These are phyloP conservation scores for Panorpa germanica DNA, from an alignment of 2,888 invertebrate species.

Conservation along the genomic window DNA sequence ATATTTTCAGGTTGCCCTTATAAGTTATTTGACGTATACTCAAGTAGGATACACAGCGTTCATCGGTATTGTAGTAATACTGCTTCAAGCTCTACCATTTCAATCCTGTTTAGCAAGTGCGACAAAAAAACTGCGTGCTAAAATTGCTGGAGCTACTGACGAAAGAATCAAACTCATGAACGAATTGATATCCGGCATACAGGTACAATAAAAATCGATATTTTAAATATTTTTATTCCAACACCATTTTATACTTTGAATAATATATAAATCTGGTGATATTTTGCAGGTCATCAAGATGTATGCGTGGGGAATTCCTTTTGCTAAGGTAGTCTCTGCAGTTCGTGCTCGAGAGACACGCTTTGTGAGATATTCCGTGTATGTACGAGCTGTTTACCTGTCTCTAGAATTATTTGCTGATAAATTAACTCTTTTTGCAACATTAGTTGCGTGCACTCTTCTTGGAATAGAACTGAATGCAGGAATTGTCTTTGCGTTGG, in stretches of 20 bases:
- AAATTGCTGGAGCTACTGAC: slow-evolving; percentile 66
- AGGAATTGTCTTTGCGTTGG: slow-evolving; percentile 54
- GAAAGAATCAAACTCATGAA: slow-evolving; percentile 75
- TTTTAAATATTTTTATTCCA: too few species aligned
- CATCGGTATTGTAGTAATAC: slow-evolving; percentile 49
- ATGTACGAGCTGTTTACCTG: slow-evolving; percentile 35
- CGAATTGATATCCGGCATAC: slow-evolving; percentile 67
- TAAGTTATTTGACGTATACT: slow-evolving; percentile 49
- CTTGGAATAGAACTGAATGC: slow-evolving; percentile 40
- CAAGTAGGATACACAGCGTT: slow-evolving; percentile 46
- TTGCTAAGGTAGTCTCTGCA: slow-evolving; percentile 56
- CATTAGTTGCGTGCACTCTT: slow-evolving; percentile 57
- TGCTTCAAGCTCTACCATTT: slow-evolving; percentile 54
- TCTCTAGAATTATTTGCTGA: slow-evolving; percentile 67
- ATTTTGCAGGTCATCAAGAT: slow-evolving; percentile 76
- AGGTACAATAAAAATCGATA: slow-evolving; percentile 59
- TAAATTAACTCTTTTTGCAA: slow-evolving; percentile 64
- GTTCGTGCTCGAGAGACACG: slow-evolving; percentile 51
- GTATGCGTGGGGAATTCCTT: slow-evolving; percentile 92
- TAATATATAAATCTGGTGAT: too few species aligned
- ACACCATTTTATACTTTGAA: too few species aligned
- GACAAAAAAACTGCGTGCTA: too few species aligned
- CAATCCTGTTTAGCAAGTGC: too few species aligned
- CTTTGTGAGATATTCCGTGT: slow-evolving; percentile 37
- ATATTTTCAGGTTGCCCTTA: too few species aligned